Base-by-base conservation (phyloP, 2,888 invertebrate species). In the Noctua janthina region DNA sequence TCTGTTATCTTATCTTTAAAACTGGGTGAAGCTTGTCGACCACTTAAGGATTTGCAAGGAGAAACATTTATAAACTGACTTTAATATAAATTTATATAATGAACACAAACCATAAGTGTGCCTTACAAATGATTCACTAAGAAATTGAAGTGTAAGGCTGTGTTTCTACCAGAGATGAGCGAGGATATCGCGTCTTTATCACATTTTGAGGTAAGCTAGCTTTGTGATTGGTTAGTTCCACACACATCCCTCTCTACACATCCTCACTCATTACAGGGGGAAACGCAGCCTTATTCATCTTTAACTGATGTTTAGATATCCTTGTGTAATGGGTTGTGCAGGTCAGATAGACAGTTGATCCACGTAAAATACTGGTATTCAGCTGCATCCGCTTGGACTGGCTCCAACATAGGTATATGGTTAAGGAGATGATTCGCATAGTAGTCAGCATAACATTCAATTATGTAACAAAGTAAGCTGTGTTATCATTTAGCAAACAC, bases 21-120 rank as follows among this genome's bases (percentile, higher is more conserved):
- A 84, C 79, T 82, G 59, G 81, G 79, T 82, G 79, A 68, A 72
- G 71, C 62, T 62, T 68, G 78, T 43, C 17, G 4, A 3, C 51
- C 71, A 84, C 82, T 84, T 59, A 13, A 35, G 29, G 35, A 67
- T 71, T 84, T n/a, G 49, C 66, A 51, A 84, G 43, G 51, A 51
- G 46, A 67, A 23, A 62, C 15, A 23, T 49, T 68, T 46, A 43
- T 43, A 20, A 3, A 35, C 17, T 17, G 35, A 68, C 35, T 79
- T 7, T 13, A 71, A 13, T 29, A 54, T 59, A 10, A 46, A 46
- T 46, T 23, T 23, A 23, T 56, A 11, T 56, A 56, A 23, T 23
- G 23, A 7, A 49, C 49, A 49, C 49, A 49, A 49, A 13, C 15
- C 15, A 15, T 49, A 15, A 49, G 49, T 49, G 49, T 49, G 49